Evolutionary conservation across 2,888 invertebrate genomes (phyloP), one percentile per base, ranked within the genome.

Genomic region (Luffia ferchaultella): DNA sequence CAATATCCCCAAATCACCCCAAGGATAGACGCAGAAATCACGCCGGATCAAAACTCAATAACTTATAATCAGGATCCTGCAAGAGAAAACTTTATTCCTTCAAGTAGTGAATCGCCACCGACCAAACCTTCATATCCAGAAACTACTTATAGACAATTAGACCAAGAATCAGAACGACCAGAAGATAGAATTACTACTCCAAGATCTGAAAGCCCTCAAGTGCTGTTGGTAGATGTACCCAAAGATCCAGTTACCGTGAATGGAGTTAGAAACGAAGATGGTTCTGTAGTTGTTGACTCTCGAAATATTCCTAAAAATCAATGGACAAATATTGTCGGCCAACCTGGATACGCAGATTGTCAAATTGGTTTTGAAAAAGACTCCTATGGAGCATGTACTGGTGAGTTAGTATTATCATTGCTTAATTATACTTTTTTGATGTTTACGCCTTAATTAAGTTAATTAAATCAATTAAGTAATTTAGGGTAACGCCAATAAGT

Each of bases 351-450:
- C 18, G 60, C 57, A 1, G 63, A 66, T 9, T 87, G 87, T 61
- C 74, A 76, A 12, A 48, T 57, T 53, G 89, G 89, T 0, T 88
- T 87, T 55, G 78, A 86, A 53, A 62, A 79, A 45, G 86, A 87
- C 58, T 68, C 70, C 17, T 72, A 74, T 55, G 88, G 88, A 2
- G 86, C 85, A 46, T 89, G 89, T 64, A 75, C 83, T 54, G 89
- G 89, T 88, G 68, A 73, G 73, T 20, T 2, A 20, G n/a, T 46
- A 20, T 46, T 18, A 18, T 20, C 19, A 18, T n/a, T n/a, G n/a
- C n/a, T n/a, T n/a, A n/a, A n/a, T n/a, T n/a, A n/a, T n/a, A n/a
- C n/a, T n/a, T n/a, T n/a, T n/a, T n/a, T n/a, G n/a, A n/a, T n/a
- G n/a, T n/a, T n/a, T n/a, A n/a, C n/a, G n/a, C n/a, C n/a, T n/a